Conservation (phyloP, 2,888 invertebrate species). For the Pollenia griseotomentosa region DNA sequence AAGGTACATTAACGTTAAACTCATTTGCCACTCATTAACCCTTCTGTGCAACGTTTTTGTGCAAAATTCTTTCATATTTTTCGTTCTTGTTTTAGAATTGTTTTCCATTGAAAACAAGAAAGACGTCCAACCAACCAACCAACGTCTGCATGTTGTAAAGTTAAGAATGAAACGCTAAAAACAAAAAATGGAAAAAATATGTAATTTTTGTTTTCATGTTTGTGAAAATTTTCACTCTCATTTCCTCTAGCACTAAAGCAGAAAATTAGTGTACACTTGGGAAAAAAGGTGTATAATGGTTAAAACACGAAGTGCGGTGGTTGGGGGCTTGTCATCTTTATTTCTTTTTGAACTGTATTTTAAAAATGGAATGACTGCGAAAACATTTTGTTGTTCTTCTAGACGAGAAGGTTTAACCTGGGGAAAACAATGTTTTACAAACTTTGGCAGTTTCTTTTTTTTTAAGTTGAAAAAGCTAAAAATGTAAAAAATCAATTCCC, state of each 20-base stretch:
- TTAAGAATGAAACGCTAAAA: conserved; percentile 27
- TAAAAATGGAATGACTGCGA: too few species aligned
- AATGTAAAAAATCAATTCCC: too few species aligned
- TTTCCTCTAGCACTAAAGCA: conserved; percentile 68
- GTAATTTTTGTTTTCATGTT: conserved; percentile 23
- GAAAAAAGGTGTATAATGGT: conserved; percentile 42
- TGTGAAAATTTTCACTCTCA: conserved; percentile 64
- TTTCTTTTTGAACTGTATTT: not conserved
- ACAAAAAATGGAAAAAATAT: conserved; percentile 17
- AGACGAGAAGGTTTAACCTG: not conserved
- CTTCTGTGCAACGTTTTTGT: conserved; percentile 57
- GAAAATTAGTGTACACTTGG: conserved; percentile 67
- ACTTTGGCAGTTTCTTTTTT: too few species aligned
- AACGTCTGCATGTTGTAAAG: conserved; percentile 9
- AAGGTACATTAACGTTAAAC: conserved; percentile 71
- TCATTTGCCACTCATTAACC: conserved; percentile 74
- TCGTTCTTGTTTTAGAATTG: conserved; percentile 2
- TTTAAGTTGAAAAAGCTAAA: too few species aligned
- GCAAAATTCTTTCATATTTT: not conserved
- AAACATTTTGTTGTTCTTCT: not conserved
- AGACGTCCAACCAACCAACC: conserved; percentile 5
- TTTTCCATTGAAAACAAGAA: conserved; percentile 13
- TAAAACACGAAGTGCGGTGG: not conserved
- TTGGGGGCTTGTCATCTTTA: not conserved
- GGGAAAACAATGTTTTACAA: not conserved